Evolutionary conservation across 2,888 invertebrate species (phyloP), one percentile per base, ranked within the genome.

Genomic region (Ctena decussata): DNA sequence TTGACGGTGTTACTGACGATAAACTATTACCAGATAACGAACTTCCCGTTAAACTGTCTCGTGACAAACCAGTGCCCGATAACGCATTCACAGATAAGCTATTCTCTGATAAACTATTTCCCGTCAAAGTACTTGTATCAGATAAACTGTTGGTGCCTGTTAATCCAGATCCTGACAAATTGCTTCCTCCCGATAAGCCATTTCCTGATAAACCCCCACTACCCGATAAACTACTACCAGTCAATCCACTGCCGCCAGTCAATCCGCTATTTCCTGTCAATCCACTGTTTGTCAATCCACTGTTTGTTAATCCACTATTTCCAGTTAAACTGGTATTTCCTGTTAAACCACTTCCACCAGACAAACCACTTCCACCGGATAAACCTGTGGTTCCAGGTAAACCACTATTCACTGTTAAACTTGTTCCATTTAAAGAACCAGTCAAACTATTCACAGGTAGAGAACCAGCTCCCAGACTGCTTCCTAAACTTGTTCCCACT

Each of bases 1-100:
- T 73, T 27, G 87, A 82, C 86, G 83, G 87, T 18, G 90, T 80
- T 65, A 88, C 85, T 24, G 86, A 84, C 30, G 85, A 72, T 57
- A 86, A 57, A 82, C 75, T 86, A 75, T 57, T 85, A 15, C 80
- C 83, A 57, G 77, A 69, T 15, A 87, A 46, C n/a, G 72, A 60
- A 44, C 75, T 60, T 49, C 44, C 35, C 12, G 44, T 32, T 27
- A 79, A 76, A 37, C 57, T 77, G 65, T 75, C 70, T 41, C 72
- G 53, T 18, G 73, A 39, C 41, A 78, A n/a, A 0, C 65, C 65
- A 32, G 65, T 35, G 65, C 82, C 84, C 65, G 87, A 75, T 57
- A 86, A 76, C 1, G 82, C 80, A 82, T 85, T 83, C 49, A 80
- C 86, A 80, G 80, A 78, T 69, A 84, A 80, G 18, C 83, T 81